Conservation (phyloP, 1,140 invertebrate genomes). For the Nomia melanderi region DNA sequence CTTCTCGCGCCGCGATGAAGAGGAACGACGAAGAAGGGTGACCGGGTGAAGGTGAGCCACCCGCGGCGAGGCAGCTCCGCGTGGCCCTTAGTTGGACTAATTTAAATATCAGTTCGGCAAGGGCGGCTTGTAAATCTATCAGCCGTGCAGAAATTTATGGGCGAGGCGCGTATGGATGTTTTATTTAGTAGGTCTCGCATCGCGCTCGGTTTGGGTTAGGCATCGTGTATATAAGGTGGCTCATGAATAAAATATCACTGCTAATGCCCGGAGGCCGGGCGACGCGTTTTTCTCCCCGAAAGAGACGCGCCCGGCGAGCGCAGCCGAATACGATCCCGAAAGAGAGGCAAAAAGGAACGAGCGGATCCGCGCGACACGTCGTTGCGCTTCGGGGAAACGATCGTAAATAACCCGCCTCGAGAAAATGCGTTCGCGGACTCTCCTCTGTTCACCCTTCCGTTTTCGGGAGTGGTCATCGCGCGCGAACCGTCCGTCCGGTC, state of each 20-base stretch:
- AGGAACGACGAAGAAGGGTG: slow-evolving; percentile 21
- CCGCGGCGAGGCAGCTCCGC: slow-evolving; percentile 68
- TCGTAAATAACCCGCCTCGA: slow-evolving; percentile 70
- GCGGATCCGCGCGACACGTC: slow-evolving; percentile 70
- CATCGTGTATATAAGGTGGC: slow-evolving; percentile 74
- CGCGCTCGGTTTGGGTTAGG: slow-evolving; percentile 72
- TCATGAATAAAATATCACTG: slow-evolving; percentile 81
- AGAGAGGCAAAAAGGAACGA: slow-evolving; percentile 58
- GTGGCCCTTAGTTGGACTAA: slow-evolving; percentile 77
- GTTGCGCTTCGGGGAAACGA: slow-evolving; percentile 67
- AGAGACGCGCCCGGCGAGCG: slow-evolving; percentile 64
- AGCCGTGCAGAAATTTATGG: slow-evolving; percentile 79
- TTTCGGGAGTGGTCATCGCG: slow-evolving; percentile 14
- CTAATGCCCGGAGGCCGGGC: slow-evolving; percentile 78
- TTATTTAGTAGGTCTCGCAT: slow-evolving; percentile 79
- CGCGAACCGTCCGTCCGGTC: slow-evolving; percentile 6
- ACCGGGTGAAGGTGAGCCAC: slow-evolving; percentile 59
- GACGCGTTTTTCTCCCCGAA: slow-evolving; percentile 77
- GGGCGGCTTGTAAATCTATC: slow-evolving; percentile 81
- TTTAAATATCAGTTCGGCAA: slow-evolving; percentile 81
- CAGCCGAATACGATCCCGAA: slow-evolving; percentile 34
- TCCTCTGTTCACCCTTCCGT: slow-evolving; percentile 33
- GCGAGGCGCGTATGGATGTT: slow-evolving; percentile 78
- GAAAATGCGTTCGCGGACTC: slow-evolving; percentile 38
- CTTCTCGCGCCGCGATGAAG: background rate